Conservation (phyloP, 2,797 vertebrate species). For the Hypotaenidia okinawae region DNA sequence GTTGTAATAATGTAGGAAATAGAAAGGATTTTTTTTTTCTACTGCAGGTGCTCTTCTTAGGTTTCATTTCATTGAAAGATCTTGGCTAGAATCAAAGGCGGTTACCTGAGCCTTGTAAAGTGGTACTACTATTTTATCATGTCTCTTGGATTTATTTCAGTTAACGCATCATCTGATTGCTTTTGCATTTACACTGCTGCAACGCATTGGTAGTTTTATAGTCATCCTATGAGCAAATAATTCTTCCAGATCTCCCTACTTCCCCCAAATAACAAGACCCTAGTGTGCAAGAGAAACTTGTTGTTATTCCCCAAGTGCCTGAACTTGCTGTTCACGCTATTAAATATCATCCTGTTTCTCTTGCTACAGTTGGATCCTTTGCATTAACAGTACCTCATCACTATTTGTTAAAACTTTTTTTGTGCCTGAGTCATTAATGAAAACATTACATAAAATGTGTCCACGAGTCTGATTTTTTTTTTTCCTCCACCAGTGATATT, state of each 20-base stretch:
- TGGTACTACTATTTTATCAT: not conserved
- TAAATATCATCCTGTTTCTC: not conserved
- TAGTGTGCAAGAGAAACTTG: not conserved
- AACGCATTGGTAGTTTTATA: not conserved
- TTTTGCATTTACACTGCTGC: not conserved
- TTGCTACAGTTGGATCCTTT: not conserved
- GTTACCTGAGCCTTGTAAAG: not conserved
- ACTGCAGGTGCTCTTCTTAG: not conserved
- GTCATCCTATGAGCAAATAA: not conserved
- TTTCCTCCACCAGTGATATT: not conserved
- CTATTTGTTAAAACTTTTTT: not conserved
- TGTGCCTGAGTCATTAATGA: not conserved
- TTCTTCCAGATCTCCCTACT: not conserved
- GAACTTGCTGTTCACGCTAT: not conserved
- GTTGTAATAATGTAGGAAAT: not conserved
- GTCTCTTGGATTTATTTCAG: not conserved
- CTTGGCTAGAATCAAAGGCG: not conserved
- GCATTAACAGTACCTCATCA: not conserved
- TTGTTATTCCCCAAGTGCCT: not conserved
- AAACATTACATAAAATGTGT: not conserved
- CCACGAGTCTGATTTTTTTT: not conserved
- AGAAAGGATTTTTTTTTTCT: not conserved
- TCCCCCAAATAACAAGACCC: not conserved
- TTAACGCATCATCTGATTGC: not conserved
- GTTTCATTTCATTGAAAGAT: not conserved